Percentiles rank a stretch among this genome's conserved stretches.
These are phyloP conservation scores for Amphiprion percula DNA, from an alignment of 2,113 vertebrate species.

Conservation along the genomic window DNA sequence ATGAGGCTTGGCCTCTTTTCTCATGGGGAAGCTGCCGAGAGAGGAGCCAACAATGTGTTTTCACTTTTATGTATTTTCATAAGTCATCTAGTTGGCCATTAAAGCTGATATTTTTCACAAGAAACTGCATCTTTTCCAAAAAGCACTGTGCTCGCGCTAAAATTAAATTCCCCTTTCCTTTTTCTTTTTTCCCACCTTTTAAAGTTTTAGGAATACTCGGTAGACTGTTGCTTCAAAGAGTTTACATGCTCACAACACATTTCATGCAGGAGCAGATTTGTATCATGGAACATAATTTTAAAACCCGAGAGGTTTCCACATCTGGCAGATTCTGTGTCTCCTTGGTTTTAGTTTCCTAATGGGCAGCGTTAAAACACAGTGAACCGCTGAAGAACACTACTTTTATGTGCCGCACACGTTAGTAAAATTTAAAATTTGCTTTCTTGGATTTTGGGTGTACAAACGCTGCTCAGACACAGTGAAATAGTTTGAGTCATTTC, in stretches of 20 bases:
- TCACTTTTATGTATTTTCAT: slow-evolving; percentile 81
- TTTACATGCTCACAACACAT: slow-evolving; percentile 5
- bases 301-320: slow-evolving; percentile 56
- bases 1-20: slow-evolving; percentile 76
- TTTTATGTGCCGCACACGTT: too few relatives aligned
- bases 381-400: neutral
- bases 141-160: slow-evolving; percentile 37
- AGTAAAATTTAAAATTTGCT: too few relatives aligned
- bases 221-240: neutral
- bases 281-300: slow-evolving; percentile 45
- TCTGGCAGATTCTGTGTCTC: slow-evolving; percentile 53
- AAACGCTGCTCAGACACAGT: too few relatives aligned
- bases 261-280: slow-evolving; percentile 39
- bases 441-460: too few relatives aligned
- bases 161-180: slow-evolving; percentile 43
- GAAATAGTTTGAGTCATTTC: too few relatives aligned
- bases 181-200: neutral
- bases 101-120: slow-evolving; percentile 72
- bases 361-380: neutral
- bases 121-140: slow-evolving; percentile 65
- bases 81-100: slow-evolving; percentile 72
- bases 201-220: neutral
- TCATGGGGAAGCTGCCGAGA: slow-evolving; percentile 46
- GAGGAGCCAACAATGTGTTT: slow-evolving; percentile 77
- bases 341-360: slow-evolving; percentile 28